Conservation (phyloP, 2,113 vertebrate genomes). For the Aspiorhynchus laticeps region DNA sequence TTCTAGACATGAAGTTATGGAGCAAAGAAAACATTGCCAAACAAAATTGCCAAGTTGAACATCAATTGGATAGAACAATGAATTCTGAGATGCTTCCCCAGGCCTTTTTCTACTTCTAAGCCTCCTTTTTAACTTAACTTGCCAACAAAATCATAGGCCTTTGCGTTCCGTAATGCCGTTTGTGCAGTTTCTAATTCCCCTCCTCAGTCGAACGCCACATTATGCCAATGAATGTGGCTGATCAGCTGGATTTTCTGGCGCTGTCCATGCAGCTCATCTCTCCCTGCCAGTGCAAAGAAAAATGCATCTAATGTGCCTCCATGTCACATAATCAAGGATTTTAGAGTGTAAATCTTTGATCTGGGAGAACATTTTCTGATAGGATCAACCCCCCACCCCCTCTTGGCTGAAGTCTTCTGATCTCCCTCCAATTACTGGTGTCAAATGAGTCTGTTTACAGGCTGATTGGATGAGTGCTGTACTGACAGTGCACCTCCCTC, state of each 20-base stretch:
- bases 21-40: slow-evolving; percentile 52
- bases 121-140: slow-evolving; percentile 35
- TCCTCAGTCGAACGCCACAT: slow-evolving; percentile 45
- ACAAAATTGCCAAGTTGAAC: slow-evolving; percentile 32
- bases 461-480: slow-evolving; percentile 81
- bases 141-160: slow-evolving; percentile 41
- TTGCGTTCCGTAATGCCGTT: slow-evolving; percentile 34
- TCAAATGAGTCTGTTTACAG: slow-evolving; percentile 85
- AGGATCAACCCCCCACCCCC: slow-evolving; percentile 66
- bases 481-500: slow-evolving; percentile 71
- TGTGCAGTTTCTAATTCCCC: slow-evolving; percentile 41
- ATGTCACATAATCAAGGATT: slow-evolving; percentile 83
- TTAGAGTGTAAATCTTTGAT: slow-evolving; percentile 81
- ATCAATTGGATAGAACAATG: slow-evolving; percentile 10
- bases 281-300: slow-evolving; percentile 67
- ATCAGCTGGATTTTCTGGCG: slow-evolving; percentile 67
- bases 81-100: background rate
- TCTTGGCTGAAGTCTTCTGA: slow-evolving; percentile 75
- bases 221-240: slow-evolving; percentile 62
- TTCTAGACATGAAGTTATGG: slow-evolving; percentile 64
- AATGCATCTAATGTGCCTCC: slow-evolving; percentile 77
- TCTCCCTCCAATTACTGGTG: slow-evolving; percentile 82
- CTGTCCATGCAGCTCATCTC: slow-evolving; percentile 66
- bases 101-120: slow-evolving; percentile 7
- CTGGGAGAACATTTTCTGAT: slow-evolving; percentile 79